Evolutionary conservation across 2,113 vertebrate species (phyloP).

Genomic region (Esox niger): DNA sequence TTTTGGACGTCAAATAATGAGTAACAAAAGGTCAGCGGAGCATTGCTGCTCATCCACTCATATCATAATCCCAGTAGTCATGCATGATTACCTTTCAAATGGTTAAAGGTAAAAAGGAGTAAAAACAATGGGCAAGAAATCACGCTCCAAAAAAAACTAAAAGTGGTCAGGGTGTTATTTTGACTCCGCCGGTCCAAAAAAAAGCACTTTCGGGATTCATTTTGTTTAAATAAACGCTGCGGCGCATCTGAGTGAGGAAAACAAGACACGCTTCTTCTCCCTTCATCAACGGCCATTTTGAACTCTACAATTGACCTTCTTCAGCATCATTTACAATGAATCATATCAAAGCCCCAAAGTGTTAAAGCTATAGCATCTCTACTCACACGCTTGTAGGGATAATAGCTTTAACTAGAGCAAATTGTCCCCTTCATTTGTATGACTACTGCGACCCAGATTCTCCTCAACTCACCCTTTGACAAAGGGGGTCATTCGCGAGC

Average conservation of each 20-base stretch:
- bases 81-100: conserved; percentile 75
- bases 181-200: conserved; percentile 65
- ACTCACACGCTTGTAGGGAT: conserved; percentile 58
- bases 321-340: conserved; percentile 77
- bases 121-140: conserved; percentile 69
- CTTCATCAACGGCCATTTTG: conserved; percentile 72
- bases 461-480: conserved; percentile 74
- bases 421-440: conserved; percentile 79
- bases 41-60: conserved; percentile 78
- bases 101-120: conserved; percentile 73
- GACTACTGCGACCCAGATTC: conserved; percentile 71
- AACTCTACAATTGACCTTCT: conserved; percentile 78
- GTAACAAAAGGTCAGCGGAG: conserved; percentile 77
- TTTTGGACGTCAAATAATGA: conserved; percentile 72
- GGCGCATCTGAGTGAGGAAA: not conserved
- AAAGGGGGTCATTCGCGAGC: conserved; percentile 74
- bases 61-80: conserved; percentile 71
- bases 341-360: conserved; percentile 71
- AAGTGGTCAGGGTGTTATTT: conserved; percentile 65
- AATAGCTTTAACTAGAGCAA: conserved; percentile 81
- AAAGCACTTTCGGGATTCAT: conserved; percentile 65
- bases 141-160: conserved; percentile 55
- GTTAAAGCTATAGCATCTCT: conserved; percentile 66
- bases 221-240: conserved; percentile 65
- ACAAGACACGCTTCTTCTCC: conserved; percentile 33